Base-by-base conservation (phyloP, 1,140 invertebrate species). In the Yoshiicerus persimilis region DNA sequence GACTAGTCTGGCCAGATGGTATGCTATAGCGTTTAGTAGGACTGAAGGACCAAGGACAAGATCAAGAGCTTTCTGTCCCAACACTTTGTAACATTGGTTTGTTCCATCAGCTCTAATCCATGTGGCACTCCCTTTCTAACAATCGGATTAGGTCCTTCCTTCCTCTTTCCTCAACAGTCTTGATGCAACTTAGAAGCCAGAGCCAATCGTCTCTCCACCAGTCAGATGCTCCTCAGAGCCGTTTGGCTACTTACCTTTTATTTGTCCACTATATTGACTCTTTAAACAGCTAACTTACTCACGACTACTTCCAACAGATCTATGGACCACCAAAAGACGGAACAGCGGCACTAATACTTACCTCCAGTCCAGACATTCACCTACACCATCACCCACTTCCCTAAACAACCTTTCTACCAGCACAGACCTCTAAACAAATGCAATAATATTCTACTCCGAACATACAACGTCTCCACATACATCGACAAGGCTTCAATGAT, bases 31-130 rank as follows among this genome's bases (percentile, higher is more conserved):
- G 64, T 9, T 11, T 70, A 30, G 25, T 25, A 70, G 6, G 16
- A 30, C 66, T 70, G 1, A 70, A 10, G 41, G 2, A 66, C n/a
- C 20, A 80, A 36, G 75, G 32, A 80, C 30, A 80, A 38, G 30
- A 80, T 80, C 75, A 80, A 80, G n/a, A 80, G 75, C 75, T 80
- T 80, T 80, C 30, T 80, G 75, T 80, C 75, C 66, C 25, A 70
- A 27, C 25, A 30, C 66, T 34, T 80, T 80, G 75, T 80, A 80
- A 32, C 75, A 80, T 80, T 80, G 75, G 30, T 80, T 80, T 36
- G 32, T 80, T 80, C 30, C n/a, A 80, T 80, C 75, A 36, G 32
- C 75, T 80, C 27, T 80, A 38, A 80, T 80, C 75, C 75, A 36
- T 80, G 75, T 80, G 75, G 32, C 75, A 80, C 30, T 80, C 32